Evolutionary conservation across 2,888 invertebrate species (phyloP).

Genomic region (Amiota mariae): DNA sequence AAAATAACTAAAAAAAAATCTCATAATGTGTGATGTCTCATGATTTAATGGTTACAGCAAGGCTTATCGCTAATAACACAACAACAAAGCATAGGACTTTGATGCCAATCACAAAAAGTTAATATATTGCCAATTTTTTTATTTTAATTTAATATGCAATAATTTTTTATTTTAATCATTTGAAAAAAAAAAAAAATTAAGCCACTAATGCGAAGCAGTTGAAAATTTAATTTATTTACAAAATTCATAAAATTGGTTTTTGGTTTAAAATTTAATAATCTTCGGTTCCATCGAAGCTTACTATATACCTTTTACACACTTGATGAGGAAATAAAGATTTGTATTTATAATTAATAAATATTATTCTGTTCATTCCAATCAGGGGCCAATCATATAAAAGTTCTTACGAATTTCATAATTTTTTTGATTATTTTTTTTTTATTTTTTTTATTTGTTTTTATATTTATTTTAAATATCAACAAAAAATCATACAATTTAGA

Average conservation of each 20-base stretch:
- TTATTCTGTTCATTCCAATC: too few species aligned
- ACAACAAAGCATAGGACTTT: slow-evolving; percentile 71
- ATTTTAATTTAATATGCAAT: slow-evolving; percentile 27
- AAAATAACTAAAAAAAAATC: slow-evolving; percentile 44
- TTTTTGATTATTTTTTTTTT: too few species aligned
- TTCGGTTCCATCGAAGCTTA: too few species aligned
- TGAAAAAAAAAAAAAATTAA: slow-evolving; percentile 35
- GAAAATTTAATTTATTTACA: neutral
- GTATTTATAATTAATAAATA: too few species aligned
- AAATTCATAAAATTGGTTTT: neutral
- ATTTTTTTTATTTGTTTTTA: too few species aligned
- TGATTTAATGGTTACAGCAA: slow-evolving; percentile 61
- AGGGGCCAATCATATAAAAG: too few species aligned
- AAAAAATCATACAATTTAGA: too few species aligned
- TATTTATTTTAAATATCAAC: too few species aligned
- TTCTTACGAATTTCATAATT: too few species aligned
- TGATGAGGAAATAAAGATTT: too few species aligned
- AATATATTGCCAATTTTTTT: slow-evolving; percentile 66
- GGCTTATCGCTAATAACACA: slow-evolving; percentile 71
- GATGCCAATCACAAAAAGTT: slow-evolving; percentile 70
- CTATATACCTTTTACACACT: too few species aligned
- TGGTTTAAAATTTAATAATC: neutral
- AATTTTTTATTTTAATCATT: slow-evolving; percentile 18
- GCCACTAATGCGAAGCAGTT: slow-evolving; percentile 19
- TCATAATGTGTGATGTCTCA: slow-evolving; percentile 32